Conservation (phyloP, 2,113 vertebrate species). For the Poeciliopsis turrubarensis region DNA sequence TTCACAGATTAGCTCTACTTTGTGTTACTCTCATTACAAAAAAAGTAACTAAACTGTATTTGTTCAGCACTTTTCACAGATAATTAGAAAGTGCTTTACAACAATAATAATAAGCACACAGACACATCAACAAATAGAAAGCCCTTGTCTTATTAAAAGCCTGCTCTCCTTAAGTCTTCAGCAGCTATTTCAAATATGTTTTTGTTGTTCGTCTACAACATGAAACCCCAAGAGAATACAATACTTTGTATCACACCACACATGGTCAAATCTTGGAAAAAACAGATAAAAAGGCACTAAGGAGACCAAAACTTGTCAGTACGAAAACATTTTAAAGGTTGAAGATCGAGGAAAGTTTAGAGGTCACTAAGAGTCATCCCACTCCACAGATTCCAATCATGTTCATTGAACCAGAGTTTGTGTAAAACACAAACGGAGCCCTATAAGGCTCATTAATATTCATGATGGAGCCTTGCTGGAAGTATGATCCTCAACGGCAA, state of each 20-base stretch:
- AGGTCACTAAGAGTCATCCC: background rate
- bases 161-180: no score
- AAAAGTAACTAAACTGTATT: no score
- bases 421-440: slow-evolving; percentile 37
- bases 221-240: no score
- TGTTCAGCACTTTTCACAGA: no score
- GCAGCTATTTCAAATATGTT: no score
- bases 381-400: background rate
- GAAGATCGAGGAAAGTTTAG: background rate
- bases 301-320: slow-evolving; percentile 9
- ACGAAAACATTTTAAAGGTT: background rate
- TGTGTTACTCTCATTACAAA: no score
- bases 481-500: slow-evolving; percentile 58
- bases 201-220: no score
- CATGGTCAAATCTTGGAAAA: slow-evolving; percentile 33
- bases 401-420: slow-evolving; percentile 13
- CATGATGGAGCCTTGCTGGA: slow-evolving; percentile 44
- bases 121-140: background rate
- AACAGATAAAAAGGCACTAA: slow-evolving; percentile 55
- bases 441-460: slow-evolving; percentile 68
- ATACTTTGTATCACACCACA: background rate
- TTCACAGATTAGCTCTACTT: no score
- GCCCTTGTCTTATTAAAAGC: no score
- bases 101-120: no score
- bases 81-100: no score